These are phyloP conservation scores for Xestia rhomboidea DNA, from an alignment of 2,888 invertebrate genomes.

Conservation along the genomic window DNA sequence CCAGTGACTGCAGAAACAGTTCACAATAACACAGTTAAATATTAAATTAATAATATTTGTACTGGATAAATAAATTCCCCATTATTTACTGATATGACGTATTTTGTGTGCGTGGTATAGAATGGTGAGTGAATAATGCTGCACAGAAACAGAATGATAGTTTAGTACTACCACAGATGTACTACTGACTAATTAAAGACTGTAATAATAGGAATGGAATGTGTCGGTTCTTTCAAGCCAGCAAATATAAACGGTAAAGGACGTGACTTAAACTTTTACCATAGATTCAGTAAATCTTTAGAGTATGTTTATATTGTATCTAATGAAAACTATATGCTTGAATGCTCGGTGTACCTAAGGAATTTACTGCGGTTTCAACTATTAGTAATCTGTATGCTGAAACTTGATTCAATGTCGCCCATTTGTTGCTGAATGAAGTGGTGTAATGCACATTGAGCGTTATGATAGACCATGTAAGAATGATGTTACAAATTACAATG, in stretches of 20 bases:
- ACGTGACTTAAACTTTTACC: background rate
- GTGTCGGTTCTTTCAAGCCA: background rate
- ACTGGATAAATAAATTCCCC: slow-evolving; percentile 18
- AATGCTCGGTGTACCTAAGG: background rate
- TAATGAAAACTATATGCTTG: background rate
- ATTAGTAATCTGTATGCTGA: background rate
- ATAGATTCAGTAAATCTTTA: background rate
- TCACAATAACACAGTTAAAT: slow-evolving; percentile 12
- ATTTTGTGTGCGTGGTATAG: slow-evolving; percentile 7
- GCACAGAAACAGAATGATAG: background rate
- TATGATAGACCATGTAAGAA: background rate
- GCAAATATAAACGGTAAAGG: background rate
- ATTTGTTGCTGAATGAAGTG: background rate
- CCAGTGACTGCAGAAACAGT: slow-evolving; percentile 20
- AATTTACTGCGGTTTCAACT: background rate
- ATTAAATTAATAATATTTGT: slow-evolving; percentile 19
- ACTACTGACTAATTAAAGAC: background rate
- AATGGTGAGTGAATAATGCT: background rate
- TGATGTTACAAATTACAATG: background rate
- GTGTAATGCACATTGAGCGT: background rate
- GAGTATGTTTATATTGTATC: background rate
- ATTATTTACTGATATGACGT: slow-evolving; percentile 33
- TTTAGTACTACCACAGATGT: background rate
- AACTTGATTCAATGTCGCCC: background rate
- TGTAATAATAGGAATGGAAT: background rate